A percentile compares a stretch with the other conserved stretches of the same genome.
These are phyloP conservation scores for Anolis apletophallus DNA, from an alignment of 2,797 vertebrate species.

Conservation along the genomic window DNA sequence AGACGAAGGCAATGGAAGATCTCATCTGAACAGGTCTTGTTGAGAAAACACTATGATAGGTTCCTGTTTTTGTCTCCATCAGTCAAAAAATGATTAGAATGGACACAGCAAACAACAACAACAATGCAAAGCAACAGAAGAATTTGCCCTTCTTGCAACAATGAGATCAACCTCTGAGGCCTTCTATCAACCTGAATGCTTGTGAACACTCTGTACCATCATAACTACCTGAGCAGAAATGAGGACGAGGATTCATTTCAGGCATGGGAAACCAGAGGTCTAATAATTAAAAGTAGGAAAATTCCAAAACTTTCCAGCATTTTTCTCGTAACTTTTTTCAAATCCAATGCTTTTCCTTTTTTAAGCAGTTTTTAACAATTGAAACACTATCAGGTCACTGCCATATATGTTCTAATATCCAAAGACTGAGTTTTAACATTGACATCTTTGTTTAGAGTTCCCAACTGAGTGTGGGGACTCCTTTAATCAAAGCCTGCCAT, in stretches of 20 bases:
- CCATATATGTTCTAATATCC: neutral
- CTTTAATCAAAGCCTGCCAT: neutral
- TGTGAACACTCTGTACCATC: neutral
- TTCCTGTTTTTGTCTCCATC: no score
- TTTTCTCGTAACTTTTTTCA: neutral
- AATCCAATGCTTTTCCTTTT: neutral
- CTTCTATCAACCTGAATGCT: neutral
- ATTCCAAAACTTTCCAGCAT: neutral
- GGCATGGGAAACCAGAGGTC: neutral
- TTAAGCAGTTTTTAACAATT: neutral
- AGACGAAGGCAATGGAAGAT: no score
- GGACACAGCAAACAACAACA: no score
- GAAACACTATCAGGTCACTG: neutral
- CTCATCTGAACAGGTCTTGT: no score
- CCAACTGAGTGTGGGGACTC: neutral
- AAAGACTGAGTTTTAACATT: neutral
- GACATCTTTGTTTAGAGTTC: neutral
- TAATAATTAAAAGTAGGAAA: neutral
- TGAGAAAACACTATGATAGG: no score
- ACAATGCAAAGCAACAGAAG: no score
- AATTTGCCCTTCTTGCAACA: no score
- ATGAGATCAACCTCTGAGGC: no score
- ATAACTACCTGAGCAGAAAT: neutral
- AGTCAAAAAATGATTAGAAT: no score
- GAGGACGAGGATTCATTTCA: neutral